A percentile compares a stretch with the other conserved stretches of the same genome.
Evolutionary conservation across 2,797 vertebrate species (phyloP).

Genomic region (Helarctos malayanus): DNA sequence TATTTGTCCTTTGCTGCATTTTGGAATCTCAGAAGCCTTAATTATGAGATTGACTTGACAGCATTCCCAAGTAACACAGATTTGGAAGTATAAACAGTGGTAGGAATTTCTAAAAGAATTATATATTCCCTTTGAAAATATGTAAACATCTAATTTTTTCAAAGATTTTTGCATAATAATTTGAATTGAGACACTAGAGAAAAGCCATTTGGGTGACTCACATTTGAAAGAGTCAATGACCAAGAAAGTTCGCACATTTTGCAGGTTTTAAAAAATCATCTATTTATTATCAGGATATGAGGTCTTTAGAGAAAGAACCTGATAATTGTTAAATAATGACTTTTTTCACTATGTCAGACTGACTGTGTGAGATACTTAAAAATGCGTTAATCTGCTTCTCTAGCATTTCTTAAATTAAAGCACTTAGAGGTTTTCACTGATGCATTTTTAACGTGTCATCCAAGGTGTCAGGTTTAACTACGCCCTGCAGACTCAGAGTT

Average conservation of each 20-base stretch:
- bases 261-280: background rate
- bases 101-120: slow-evolving; percentile 16
- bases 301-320: background rate
- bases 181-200: background rate
- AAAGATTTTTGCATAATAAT: background rate
- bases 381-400: slow-evolving; percentile 69
- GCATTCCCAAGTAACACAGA: slow-evolving; percentile 31
- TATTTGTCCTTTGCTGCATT: background rate
- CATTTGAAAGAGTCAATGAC: background rate
- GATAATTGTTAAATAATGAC: slow-evolving; percentile 38
- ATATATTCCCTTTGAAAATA: slow-evolving; percentile 60
- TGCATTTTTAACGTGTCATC: slow-evolving; percentile 71
- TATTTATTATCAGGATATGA: slow-evolving; percentile 53
- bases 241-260: background rate
- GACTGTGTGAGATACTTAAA: slow-evolving; percentile 73
- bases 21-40: slow-evolving; percentile 30
- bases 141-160: background rate
- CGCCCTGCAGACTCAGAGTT: slow-evolving; percentile 58
- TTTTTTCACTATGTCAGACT: slow-evolving; percentile 25
- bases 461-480: slow-evolving; percentile 72
- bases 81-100: background rate
- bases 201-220: background rate
- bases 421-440: slow-evolving; percentile 61
- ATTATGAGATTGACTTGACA: slow-evolving; percentile 41
- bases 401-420: slow-evolving; percentile 66